phyloP scores from a whole-genome alignment of 2,888 invertebrate genomes.

The Drosophila suboccidentalis region DNA sequence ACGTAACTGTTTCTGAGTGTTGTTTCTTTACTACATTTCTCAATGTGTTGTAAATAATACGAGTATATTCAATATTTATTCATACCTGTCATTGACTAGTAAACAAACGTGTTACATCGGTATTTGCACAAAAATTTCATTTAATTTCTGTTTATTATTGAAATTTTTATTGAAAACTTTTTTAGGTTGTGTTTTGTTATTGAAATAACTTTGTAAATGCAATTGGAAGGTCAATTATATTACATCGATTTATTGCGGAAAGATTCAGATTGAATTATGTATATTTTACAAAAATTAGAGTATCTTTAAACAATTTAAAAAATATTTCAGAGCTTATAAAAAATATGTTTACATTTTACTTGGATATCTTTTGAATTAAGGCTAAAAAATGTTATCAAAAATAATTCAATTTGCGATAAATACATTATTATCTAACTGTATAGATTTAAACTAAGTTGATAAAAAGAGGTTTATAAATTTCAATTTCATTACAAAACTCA shows the following conservation, averaged over 20 bases:
- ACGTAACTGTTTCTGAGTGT: conserved; percentile 2
- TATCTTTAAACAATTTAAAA: no score
- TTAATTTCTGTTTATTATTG: conserved; percentile 7
- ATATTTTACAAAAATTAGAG: background rate
- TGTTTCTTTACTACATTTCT: conserved; percentile 7
- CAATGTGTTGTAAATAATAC: conserved; percentile 5
- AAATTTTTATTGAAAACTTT: conserved; percentile 5
- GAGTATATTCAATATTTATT: conserved; percentile 43
- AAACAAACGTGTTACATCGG: conserved; percentile 23
- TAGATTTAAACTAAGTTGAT: no score
- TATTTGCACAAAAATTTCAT: conserved; percentile 27
- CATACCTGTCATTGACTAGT: conserved; percentile 6
- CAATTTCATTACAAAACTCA: no score
- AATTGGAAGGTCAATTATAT: conserved; percentile 2
- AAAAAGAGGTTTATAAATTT: no score
- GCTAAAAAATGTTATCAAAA: no score
- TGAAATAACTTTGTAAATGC: conserved; percentile 8
- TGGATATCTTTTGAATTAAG: no score
- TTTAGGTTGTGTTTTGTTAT: conserved; percentile 14
- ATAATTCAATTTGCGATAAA: no score
- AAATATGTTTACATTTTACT: no score
- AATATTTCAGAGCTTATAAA: no score
- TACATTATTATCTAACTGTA: no score
- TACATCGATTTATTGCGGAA: background rate
- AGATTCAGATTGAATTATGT: background rate